Conservation (phyloP, 2,797 vertebrate species). For the Aphelocoma californica region DNA sequence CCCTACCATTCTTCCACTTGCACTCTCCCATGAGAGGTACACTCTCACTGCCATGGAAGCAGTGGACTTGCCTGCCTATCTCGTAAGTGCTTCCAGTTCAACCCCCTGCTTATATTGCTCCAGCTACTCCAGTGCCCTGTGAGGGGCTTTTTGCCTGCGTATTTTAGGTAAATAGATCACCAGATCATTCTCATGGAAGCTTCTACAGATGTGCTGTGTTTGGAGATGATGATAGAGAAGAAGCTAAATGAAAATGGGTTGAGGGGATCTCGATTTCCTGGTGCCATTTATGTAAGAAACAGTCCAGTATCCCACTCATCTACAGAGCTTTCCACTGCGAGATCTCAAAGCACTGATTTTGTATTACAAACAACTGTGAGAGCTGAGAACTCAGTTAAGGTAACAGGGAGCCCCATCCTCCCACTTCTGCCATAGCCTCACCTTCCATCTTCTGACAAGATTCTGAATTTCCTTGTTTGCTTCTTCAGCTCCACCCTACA, state of each 20-base stretch:
- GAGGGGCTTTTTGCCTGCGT: not conserved
- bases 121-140: not conserved
- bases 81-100: not conserved
- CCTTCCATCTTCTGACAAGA: not conserved
- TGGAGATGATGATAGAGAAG: not conserved
- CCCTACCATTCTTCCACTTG: not conserved
- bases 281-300: not conserved
- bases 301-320: not conserved
- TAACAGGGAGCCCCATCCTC: not conserved
- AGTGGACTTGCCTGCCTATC: too few species aligned
- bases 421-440: not conserved
- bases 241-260: not conserved
- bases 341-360: not conserved
- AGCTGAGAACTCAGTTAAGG: not conserved
- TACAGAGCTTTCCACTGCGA: not conserved
- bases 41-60: not conserved
- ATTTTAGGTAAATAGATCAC: not conserved
- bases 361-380: not conserved
- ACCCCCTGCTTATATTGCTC: not conserved
- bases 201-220: not conserved
- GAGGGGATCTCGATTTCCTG: not conserved
- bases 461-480: not conserved
- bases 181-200: not conserved
- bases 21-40: not conserved
- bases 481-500: not conserved